Evolutionary conservation across 2,797 vertebrate genomes (phyloP).

Genomic region (Atherinosoma microstoma): DNA sequence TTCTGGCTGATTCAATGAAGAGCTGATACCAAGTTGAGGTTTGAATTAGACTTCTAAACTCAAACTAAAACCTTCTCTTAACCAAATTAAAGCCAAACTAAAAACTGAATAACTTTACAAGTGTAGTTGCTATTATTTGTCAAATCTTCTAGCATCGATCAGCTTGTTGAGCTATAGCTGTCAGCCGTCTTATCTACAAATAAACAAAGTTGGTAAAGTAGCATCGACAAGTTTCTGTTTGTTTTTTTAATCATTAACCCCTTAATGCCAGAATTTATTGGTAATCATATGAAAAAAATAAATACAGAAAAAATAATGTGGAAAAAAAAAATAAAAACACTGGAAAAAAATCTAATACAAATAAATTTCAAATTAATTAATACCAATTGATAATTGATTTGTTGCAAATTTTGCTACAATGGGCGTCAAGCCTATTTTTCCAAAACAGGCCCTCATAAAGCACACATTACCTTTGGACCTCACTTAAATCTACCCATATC

Average conservation of each 20-base stretch:
- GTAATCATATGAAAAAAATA: too few relatives aligned
- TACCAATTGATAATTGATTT: too few relatives aligned
- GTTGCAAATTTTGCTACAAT: too few relatives aligned
- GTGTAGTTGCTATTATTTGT: background rate
- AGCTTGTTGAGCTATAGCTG: background rate
- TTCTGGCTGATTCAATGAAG: conserved; percentile 10
- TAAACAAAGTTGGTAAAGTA: background rate
- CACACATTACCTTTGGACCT: background rate
- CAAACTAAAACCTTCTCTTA: background rate
- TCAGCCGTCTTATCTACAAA: background rate
- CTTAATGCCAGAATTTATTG: too few relatives aligned
- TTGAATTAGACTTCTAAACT: background rate
- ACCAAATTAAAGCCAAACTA: background rate
- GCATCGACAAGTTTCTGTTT: too few relatives aligned
- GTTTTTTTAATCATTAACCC: too few relatives aligned
- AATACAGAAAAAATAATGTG: too few relatives aligned
- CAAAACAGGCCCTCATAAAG: background rate
- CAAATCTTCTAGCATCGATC: background rate
- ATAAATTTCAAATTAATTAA: too few relatives aligned
- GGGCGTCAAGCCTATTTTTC: background rate
- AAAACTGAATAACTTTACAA: background rate
- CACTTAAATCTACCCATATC: background rate
- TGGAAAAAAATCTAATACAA: too few relatives aligned
- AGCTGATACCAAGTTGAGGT: background rate
- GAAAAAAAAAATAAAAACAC: too few relatives aligned